Conservation (phyloP, 2,113 vertebrate species). For the Beaufortia kweichowensis region DNA sequence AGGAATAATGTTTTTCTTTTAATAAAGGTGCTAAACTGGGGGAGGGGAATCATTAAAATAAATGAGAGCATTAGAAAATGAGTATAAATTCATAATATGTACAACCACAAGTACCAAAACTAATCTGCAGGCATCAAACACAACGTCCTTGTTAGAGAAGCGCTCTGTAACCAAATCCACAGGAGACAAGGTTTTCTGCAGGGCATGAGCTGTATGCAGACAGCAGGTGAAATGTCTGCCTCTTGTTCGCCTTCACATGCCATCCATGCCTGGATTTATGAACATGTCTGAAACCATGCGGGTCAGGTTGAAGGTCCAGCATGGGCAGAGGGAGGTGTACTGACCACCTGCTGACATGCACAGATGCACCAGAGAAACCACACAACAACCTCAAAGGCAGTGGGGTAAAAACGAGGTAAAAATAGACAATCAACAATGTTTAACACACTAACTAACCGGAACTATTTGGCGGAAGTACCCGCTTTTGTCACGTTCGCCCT, state of each 20-base stretch:
- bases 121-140: background rate
- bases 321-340: constrained; percentile 26
- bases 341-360: constrained; percentile 49
- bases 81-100: background rate
- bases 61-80: background rate
- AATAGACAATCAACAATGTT: no score
- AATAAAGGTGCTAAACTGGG: background rate
- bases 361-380: constrained; percentile 48
- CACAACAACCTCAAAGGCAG: constrained; percentile 7
- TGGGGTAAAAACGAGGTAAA: background rate
- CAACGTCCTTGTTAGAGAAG: constrained; percentile 24
- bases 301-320: constrained; percentile 48
- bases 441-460: no score
- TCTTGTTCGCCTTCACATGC: constrained; percentile 45
- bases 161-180: constrained; percentile 1
- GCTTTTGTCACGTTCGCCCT: no score
- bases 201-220: constrained; percentile 33
- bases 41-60: background rate
- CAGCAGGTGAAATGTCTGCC: constrained; percentile 48
- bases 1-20: constrained; percentile 9
- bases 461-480: no score
- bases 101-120: background rate
- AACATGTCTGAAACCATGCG: constrained; percentile 48
- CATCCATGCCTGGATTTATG: constrained; percentile 52
- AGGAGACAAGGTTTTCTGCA: constrained; percentile 31